A percentile compares a stretch with the other conserved stretches of the same genome.
phyloP scores from a whole-genome alignment of 2,888 invertebrate genomes.

The Abscondita cerata region DNA sequence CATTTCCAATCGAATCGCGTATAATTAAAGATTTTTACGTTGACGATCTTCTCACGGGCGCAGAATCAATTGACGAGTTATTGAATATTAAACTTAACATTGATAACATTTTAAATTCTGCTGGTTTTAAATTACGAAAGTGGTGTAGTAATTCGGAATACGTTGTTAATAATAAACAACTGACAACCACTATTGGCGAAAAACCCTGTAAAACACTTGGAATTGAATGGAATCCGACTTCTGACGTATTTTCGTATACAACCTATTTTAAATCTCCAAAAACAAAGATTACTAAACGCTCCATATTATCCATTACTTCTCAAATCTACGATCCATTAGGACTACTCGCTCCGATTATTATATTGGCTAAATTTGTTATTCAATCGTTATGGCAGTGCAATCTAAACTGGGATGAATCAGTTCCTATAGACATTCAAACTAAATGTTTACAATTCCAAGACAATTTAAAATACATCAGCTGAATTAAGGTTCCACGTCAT shows the following conservation, averaged over 20 bases:
- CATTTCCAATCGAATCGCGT: background rate
- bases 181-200: background rate
- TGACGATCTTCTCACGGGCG: constrained; percentile 7
- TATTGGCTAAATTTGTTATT: constrained; percentile 23
- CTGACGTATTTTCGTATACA: too few relatives aligned
- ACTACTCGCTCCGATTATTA: constrained; percentile 14
- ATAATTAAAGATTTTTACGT: constrained; percentile 12
- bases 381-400: constrained; percentile 21
- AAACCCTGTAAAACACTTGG: constrained; percentile 13
- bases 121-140: background rate
- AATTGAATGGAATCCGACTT: too few relatives aligned
- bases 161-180: background rate
- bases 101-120: background rate
- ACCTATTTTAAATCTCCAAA: constrained; percentile 1
- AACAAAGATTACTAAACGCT: constrained; percentile 15
- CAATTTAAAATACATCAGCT: constrained; percentile 1
- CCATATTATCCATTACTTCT: constrained; percentile 21
- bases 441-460: constrained; percentile 13
- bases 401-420: constrained; percentile 20
- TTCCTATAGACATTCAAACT: constrained; percentile 15
- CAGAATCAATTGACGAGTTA: background rate
- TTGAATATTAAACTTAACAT: background rate
- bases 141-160: background rate
- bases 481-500: background rate
- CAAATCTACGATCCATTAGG: constrained; percentile 28